Evolutionary conservation across 1,140 invertebrate genomes (phyloP).

Genomic region (Andricus grossulariae): DNA sequence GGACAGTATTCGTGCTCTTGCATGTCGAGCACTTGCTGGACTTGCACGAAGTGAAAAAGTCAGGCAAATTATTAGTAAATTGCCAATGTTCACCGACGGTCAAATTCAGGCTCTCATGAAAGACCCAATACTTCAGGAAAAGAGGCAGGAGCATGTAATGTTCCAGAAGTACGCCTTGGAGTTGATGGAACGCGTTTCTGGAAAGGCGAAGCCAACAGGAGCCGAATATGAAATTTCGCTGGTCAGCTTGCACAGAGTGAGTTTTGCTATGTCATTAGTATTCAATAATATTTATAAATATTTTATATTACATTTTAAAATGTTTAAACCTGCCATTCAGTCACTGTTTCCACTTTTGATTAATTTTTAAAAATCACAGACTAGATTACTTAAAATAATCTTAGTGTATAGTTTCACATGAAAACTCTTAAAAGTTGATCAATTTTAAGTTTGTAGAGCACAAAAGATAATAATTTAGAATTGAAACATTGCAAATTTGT

Average conservation of each 20-base stretch:
- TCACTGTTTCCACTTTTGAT: no score
- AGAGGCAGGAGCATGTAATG: conserved; percentile 93
- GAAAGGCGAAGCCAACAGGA: conserved; percentile 89
- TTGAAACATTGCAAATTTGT: no score
- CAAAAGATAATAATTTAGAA: no score
- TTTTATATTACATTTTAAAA: no score
- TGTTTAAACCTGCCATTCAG: no score
- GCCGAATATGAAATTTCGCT: conserved; percentile 89
- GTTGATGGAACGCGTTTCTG: conserved; percentile 92
- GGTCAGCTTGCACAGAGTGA: conserved; percentile 88
- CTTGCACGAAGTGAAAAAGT: conserved; percentile 94
- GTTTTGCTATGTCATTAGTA: conserved; percentile 32
- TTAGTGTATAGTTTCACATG: no score
- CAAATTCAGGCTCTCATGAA: conserved; percentile 96
- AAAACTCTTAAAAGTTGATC: no score
- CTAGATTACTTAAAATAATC: no score
- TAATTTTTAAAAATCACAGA: no score
- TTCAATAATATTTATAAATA: no score
- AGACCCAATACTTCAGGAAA: conserved; percentile 97
- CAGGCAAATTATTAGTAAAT: conserved; percentile 95
- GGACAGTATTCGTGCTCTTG: conserved; percentile 93
- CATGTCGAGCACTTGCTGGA: conserved; percentile 94
- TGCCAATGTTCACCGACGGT: conserved; percentile 95
- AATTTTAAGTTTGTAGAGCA: no score
- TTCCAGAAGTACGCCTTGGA: conserved; percentile 97